Evolutionary conservation across 2,113 vertebrate species (phyloP).

Genomic region (Gobius niger): DNA sequence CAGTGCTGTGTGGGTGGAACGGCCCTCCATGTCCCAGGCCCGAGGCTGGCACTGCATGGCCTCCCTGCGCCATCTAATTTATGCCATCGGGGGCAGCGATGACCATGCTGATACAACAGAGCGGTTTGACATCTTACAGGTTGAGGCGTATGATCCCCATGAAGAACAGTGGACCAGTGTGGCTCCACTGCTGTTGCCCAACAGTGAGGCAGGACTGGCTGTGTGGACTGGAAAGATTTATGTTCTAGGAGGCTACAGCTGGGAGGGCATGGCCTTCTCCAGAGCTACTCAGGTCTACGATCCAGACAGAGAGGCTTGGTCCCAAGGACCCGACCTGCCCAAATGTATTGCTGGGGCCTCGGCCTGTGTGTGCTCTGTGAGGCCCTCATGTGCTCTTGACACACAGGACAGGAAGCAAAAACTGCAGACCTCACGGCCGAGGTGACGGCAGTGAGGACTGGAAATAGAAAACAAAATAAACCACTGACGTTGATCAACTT

Average conservation of each 20-base stretch:
- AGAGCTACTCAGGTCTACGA: slow-evolving; percentile 87
- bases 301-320: slow-evolving; percentile 82
- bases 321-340: slow-evolving; percentile 84
- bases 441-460: slow-evolving; percentile 3
- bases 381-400: slow-evolving; percentile 43
- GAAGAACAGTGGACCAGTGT: slow-evolving; percentile 88
- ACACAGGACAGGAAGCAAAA: slow-evolving; percentile 76
- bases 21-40: slow-evolving; percentile 84
- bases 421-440: slow-evolving; percentile 62
- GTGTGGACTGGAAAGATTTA: slow-evolving; percentile 87
- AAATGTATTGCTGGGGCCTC: slow-evolving; percentile 89
- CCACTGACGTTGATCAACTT: not conserved
- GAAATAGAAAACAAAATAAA: not conserved
- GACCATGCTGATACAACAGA: slow-evolving; percentile 89
- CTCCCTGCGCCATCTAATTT: slow-evolving; percentile 85
- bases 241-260: slow-evolving; percentile 94
- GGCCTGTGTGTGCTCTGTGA: slow-evolving; percentile 85
- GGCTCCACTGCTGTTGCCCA: slow-evolving; percentile 83
- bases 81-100: slow-evolving; percentile 90
- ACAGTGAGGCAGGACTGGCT: slow-evolving; percentile 89
- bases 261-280: slow-evolving; percentile 90
- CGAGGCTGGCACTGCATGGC: slow-evolving; percentile 98
- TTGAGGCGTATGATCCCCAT: slow-evolving; percentile 88
- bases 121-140: slow-evolving; percentile 88
- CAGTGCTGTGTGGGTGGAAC: slow-evolving; percentile 82